Evolutionary conservation across 2,113 vertebrate genomes (phyloP).

Genomic region (Ictalurus furcatus): DNA sequence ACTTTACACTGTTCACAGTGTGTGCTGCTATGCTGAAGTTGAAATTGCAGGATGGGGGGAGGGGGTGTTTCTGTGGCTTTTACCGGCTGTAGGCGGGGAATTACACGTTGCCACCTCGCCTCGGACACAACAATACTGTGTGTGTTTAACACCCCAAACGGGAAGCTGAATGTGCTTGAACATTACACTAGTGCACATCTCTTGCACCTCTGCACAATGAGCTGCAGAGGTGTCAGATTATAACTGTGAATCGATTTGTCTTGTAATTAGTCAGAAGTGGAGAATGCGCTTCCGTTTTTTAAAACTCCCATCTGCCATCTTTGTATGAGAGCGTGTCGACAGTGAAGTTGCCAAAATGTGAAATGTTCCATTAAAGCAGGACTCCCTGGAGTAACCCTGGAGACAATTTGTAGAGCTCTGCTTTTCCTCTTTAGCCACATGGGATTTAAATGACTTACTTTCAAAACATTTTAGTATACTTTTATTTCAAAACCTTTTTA

Average conservation of each 20-base stretch:
- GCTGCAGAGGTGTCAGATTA: constrained; percentile 1
- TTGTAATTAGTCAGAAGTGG: neutral
- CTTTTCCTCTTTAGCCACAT: constrained; percentile 3
- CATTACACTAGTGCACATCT: neutral
- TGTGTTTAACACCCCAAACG: neutral
- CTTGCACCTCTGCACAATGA: neutral
- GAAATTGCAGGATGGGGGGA: too few species aligned
- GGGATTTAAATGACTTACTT: neutral
- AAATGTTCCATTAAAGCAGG: constrained; percentile 37
- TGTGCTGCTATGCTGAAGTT: neutral
- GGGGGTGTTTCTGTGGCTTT: too few species aligned
- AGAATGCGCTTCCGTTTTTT: constrained; percentile 20
- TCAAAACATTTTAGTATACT: neutral
- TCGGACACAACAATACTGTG: too few species aligned
- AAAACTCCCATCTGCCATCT: constrained; percentile 30
- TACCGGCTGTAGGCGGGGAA: too few species aligned
- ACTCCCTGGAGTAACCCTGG: constrained; percentile 14
- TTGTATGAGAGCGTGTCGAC: constrained; percentile 6
- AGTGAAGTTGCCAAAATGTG: constrained; percentile 27
- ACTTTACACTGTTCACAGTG: neutral
- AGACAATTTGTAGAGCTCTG: constrained; percentile 21
- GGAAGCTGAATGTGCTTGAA: neutral
- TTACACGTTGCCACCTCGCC: too few species aligned
- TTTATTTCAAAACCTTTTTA: neutral
- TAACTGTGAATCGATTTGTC: neutral